A percentile compares a stretch with the other conserved stretches of the same genome.
These are phyloP conservation scores for Acholoe squamosa DNA, from an alignment of 2,888 invertebrate genomes.

Conservation along the genomic window DNA sequence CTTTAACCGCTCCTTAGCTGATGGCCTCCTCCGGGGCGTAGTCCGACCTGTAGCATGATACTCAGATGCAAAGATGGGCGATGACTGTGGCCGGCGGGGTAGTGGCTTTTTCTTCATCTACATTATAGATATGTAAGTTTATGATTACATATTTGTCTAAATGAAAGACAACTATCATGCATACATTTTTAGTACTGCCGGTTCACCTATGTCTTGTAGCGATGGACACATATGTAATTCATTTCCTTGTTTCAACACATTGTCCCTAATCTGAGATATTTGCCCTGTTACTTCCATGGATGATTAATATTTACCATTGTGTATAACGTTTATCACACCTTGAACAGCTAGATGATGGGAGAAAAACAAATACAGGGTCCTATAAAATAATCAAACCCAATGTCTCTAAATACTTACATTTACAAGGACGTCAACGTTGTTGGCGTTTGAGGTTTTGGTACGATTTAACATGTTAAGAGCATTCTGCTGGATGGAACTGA, in stretches of 20 bases:
- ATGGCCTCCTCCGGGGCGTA: slow-evolving; percentile 70
- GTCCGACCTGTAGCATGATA: slow-evolving; percentile 75
- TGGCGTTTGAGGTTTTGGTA: slow-evolving; percentile 56
- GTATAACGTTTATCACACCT: no score
- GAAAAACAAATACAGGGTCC: no score
- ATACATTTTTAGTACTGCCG: no score
- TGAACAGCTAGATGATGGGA: no score
- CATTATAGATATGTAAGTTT: not conserved
- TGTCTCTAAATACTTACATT: slow-evolving; percentile 43
- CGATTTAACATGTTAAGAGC: slow-evolving; percentile 74
- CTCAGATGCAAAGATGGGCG: slow-evolving; percentile 74
- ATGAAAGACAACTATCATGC: no score
- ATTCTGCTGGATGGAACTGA: slow-evolving; percentile 76
- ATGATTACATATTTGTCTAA: not conserved
- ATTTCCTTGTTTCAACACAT: no score
- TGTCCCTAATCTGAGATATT: no score
- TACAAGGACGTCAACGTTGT: not conserved
- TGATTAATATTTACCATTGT: no score
- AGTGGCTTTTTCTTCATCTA: slow-evolving; percentile 68
- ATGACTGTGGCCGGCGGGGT: slow-evolving; percentile 74
- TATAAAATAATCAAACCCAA: no score
- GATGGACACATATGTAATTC: not conserved
- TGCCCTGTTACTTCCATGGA: no score
- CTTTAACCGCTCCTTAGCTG: slow-evolving; percentile 1
- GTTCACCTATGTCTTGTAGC: slow-evolving; percentile 43